Conservation (phyloP, 2,888 invertebrate genomes). For the Prosopocoilus inquinatus region DNA sequence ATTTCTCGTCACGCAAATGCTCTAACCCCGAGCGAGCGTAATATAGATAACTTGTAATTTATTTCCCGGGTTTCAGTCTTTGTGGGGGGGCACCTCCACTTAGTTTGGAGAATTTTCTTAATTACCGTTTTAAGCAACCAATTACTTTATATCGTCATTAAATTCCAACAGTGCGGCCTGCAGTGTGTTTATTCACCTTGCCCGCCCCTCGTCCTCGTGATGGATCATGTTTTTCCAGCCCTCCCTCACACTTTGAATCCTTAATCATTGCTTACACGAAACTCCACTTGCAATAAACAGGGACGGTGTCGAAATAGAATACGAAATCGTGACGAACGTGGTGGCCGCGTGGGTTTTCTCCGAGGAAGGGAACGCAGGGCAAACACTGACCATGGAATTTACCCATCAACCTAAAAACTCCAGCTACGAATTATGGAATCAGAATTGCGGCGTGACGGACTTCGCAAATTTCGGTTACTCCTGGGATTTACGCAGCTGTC, state of each 20-base stretch:
- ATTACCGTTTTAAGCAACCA: not conserved
- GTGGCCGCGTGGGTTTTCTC: slow-evolving; percentile 47
- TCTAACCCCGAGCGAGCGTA: too few relatives aligned
- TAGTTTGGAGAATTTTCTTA: slow-evolving; percentile 8
- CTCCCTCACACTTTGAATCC: not conserved
- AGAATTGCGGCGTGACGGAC: slow-evolving; percentile 52
- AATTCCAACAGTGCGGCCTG: too few relatives aligned
- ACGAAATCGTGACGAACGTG: slow-evolving; percentile 62
- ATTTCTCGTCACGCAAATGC: too few relatives aligned
- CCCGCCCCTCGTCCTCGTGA: not conserved
- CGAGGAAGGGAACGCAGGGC: slow-evolving; percentile 49
- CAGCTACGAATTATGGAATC: slow-evolving; percentile 51
- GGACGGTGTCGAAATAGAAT: slow-evolving; percentile 66
- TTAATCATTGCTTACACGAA: slow-evolving; percentile 2
- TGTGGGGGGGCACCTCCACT: not conserved
- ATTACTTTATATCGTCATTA: too few relatives aligned
- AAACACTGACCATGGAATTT: slow-evolving; percentile 54
- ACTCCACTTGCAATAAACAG: slow-evolving; percentile 42
- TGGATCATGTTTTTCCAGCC: slow-evolving; percentile 1
- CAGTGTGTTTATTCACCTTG: too few relatives aligned
- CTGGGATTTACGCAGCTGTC: slow-evolving; percentile 63
- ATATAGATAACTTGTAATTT: too few relatives aligned
- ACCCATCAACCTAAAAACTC: slow-evolving; percentile 51
- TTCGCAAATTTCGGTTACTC: slow-evolving; percentile 54
- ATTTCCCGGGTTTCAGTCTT: too few relatives aligned